Conservation (phyloP, 1,140 invertebrate genomes). For the Megalonaias nervosa region DNA sequence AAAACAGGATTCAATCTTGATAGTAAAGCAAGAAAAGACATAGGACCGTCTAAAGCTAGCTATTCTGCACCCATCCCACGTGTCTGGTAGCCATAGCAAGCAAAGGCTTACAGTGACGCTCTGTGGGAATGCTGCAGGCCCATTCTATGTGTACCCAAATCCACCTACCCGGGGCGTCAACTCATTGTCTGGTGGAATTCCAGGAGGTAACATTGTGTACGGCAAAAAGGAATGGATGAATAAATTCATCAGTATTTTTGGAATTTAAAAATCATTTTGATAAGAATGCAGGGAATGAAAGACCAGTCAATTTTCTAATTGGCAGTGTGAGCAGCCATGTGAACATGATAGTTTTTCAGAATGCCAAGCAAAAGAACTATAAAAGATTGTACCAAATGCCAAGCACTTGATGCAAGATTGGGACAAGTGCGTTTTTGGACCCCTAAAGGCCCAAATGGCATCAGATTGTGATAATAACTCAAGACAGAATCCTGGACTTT, state of each 20-base stretch:
- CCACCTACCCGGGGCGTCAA: conserved; percentile 2
- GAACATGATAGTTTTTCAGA: neutral
- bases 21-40: conserved; percentile 14
- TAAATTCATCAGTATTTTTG: conserved; percentile 8
- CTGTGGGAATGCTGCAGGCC: conserved; percentile 17
- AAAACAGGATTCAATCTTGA: conserved; percentile 20
- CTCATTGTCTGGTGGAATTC: conserved; percentile 10
- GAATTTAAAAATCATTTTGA: conserved; percentile 29
- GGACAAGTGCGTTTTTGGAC: conserved; percentile 29
- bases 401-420: conserved; percentile 32
- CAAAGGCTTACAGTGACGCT: conserved; percentile 21
- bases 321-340: conserved; percentile 8
- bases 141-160: conserved; percentile 13
- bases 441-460: conserved; percentile 30
- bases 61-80: conserved; percentile 19
- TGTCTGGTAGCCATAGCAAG: conserved; percentile 15
- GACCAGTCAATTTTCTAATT: too few species aligned
- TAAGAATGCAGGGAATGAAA: conserved; percentile 12
- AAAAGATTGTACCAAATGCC: conserved; percentile 31
- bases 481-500: conserved; percentile 6
- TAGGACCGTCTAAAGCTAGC: conserved; percentile 7
- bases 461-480: conserved; percentile 10
- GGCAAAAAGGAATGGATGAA: conserved; percentile 33
- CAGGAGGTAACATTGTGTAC: conserved; percentile 10
- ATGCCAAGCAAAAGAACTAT: conserved; percentile 14